phyloP scores from a whole-genome alignment of 2,888 invertebrate genomes.

The Alloscopus bannaensis region DNA sequence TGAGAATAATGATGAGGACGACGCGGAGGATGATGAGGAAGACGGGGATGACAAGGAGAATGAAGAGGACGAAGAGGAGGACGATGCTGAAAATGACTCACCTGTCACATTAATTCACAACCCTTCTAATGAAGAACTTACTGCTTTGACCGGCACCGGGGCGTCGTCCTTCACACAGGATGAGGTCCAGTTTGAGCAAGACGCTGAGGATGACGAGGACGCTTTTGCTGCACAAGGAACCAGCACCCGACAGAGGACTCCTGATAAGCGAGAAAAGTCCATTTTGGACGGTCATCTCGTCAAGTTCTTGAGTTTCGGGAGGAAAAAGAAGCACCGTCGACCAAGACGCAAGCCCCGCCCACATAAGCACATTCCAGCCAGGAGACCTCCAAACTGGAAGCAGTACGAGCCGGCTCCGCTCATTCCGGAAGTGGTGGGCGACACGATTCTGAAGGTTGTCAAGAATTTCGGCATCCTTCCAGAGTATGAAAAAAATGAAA shows the following conservation, averaged over 20 bases:
- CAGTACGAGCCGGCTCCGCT: slow-evolving; percentile 47
- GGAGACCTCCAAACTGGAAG: slow-evolving; percentile 50
- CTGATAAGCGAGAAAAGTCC: slow-evolving; percentile 37
- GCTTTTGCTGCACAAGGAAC: too few species aligned
- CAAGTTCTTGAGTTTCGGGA: slow-evolving; percentile 24
- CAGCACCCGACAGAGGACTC: too few species aligned
- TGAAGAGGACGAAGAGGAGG: slow-evolving; percentile 24
- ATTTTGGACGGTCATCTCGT: neutral
- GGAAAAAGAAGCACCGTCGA: slow-evolving; percentile 26
- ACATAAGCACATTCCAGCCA: slow-evolving; percentile 27
- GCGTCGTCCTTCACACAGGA: too few species aligned
- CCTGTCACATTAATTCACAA: too few species aligned
- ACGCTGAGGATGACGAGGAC: too few species aligned
- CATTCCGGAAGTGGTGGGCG: slow-evolving; percentile 46
- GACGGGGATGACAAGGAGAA: slow-evolving; percentile 16
- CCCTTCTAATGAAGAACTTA: too few species aligned
- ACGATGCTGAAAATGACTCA: slow-evolving; percentile 32
- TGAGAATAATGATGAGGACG: slow-evolving; percentile 44
- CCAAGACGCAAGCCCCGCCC: neutral
- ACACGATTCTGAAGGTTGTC: slow-evolving; percentile 36
- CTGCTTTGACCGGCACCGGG: too few species aligned
- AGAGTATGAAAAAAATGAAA: slow-evolving; percentile 53
- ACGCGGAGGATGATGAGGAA: slow-evolving; percentile 38
- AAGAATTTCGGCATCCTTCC: slow-evolving; percentile 58
- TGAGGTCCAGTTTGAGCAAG: too few species aligned